Evolutionary conservation across 2,113 vertebrate species (phyloP), one percentile per base, ranked within the genome.

Genomic region (Raja brachyura): DNA sequence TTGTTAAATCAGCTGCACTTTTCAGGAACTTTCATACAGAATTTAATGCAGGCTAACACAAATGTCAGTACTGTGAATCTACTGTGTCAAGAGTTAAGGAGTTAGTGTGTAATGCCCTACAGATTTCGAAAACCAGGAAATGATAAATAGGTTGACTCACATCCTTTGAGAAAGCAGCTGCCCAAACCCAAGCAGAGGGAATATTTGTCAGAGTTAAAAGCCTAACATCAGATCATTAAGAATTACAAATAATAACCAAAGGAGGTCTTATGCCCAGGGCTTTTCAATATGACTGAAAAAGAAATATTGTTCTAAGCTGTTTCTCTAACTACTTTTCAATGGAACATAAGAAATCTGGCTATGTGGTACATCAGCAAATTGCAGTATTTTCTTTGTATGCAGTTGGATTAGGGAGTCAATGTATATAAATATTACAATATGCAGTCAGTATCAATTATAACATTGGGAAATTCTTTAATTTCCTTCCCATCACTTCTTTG

Each of bases 161-260:
- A 90, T 90, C 63, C 88, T 90, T 22, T 70, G 88, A 90, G 88
- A 90, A 70, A 70, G 88, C 88, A 90, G 31, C 63, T 90, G 88
- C 88, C 88, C 61, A 90, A 90, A 70, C 5, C 63, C 63, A 90
- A 90, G 31, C 88, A 90, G 63, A 90, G 88, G 88, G 88, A 90
- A 90, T 90, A 68, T 61, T 90, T 90, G 63, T 68, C 88, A 90
- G 14, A 20, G 20, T 66, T 61, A 18, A 70, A 11, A 20, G 88
- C 63, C 31, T 61, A 66, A 68, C 28, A 90, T 90, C 31, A 90
- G 63, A 90, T n/a, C 31, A 70, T 61, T 63, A 70, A 39, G 31
- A 9, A 68, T 68, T 61, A 90, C 14, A 18, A 33, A 14, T 68
- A 90, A 70, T 7, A 7, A 68, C 31, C 63, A 39, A 68, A 90